A percentile compares a stretch with the other conserved stretches of the same genome.
phyloP scores from a whole-genome alignment of 2,888 invertebrate species.

The Plebejus melissa region DNA sequence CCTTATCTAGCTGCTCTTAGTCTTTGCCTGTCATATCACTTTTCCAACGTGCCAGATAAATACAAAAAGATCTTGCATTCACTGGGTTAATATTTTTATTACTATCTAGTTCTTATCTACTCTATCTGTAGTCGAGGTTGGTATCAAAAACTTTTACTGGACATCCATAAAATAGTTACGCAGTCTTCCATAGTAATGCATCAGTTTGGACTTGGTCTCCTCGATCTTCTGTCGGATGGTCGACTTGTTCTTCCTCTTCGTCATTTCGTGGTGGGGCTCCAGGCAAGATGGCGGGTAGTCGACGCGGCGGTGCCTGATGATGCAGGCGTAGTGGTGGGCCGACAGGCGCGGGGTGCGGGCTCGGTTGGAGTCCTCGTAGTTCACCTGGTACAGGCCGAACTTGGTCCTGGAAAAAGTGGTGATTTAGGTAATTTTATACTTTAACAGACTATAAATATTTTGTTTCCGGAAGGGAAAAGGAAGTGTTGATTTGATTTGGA shows the following conservation, averaged over 20 bases:
- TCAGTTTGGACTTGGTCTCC: background rate
- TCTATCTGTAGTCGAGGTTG: background rate
- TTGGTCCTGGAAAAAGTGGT: conserved; percentile 53
- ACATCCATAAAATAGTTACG: conserved; percentile 1
- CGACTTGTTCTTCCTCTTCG: background rate
- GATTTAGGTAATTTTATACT: background rate
- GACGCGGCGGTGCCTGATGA: conserved; percentile 9
- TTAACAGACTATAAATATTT: no score
- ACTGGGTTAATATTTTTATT: no score
- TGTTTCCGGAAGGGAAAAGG: no score
- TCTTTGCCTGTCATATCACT: no score
- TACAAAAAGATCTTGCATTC: no score
- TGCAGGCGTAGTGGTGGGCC: conserved; percentile 42
- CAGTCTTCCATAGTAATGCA: background rate
- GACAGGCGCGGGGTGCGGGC: conserved; percentile 75
- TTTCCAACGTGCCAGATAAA: no score
- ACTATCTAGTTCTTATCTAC: background rate
- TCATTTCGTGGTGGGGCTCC: background rate
- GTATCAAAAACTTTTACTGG: background rate
- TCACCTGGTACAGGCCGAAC: conserved; percentile 82
- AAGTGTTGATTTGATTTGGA: no score
- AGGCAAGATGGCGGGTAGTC: conserved; percentile 12
- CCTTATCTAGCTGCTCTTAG: no score
- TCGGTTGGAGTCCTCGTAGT: conserved; percentile 79
- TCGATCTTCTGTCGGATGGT: conserved; percentile 11